Evolutionary conservation across 2,797 vertebrate species (phyloP).

Genomic region (Echeneis naucrates): DNA sequence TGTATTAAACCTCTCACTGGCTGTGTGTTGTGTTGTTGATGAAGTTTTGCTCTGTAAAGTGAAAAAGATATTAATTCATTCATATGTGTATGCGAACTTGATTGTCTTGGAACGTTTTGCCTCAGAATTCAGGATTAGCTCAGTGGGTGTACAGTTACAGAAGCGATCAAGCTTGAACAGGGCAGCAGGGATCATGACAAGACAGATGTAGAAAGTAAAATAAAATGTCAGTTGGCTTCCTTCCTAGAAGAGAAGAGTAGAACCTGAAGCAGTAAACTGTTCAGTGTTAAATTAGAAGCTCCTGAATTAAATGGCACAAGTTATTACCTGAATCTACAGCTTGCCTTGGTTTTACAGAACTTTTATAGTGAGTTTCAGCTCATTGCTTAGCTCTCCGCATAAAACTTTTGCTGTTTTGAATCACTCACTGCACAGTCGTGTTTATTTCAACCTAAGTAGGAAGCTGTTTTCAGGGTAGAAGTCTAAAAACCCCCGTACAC

Average conservation of each 20-base stretch:
- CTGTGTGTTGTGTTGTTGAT: slow-evolving; percentile 15
- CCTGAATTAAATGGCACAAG: neutral
- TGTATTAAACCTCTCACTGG: slow-evolving; percentile 23
- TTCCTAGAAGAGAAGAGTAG: slow-evolving; percentile 9
- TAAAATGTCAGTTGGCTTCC: neutral
- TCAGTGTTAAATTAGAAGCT: neutral
- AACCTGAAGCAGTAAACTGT: neutral
- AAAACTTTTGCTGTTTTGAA: neutral
- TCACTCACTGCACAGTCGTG: too few relatives aligned
- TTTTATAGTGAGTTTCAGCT: neutral
- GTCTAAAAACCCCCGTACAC: neutral
- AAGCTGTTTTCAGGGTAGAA: neutral
- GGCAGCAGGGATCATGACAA: slow-evolving; percentile 5
- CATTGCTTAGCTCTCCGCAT: neutral
- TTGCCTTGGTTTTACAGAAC: neutral
- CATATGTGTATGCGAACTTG: slow-evolving; percentile 24
- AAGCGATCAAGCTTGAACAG: slow-evolving; percentile 8
- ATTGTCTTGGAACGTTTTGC: slow-evolving; percentile 28
- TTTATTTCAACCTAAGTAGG: neutral
- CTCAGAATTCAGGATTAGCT: slow-evolving; percentile 45
- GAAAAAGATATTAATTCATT: slow-evolving; percentile 31
- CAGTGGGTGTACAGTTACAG: slow-evolving; percentile 10
- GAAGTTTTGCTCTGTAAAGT: neutral
- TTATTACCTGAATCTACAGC: neutral
- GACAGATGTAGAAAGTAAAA: slow-evolving; percentile 7